phyloP scores from a whole-genome alignment of 2,113 vertebrate species.

The Acanthochromis polyacanthus region DNA sequence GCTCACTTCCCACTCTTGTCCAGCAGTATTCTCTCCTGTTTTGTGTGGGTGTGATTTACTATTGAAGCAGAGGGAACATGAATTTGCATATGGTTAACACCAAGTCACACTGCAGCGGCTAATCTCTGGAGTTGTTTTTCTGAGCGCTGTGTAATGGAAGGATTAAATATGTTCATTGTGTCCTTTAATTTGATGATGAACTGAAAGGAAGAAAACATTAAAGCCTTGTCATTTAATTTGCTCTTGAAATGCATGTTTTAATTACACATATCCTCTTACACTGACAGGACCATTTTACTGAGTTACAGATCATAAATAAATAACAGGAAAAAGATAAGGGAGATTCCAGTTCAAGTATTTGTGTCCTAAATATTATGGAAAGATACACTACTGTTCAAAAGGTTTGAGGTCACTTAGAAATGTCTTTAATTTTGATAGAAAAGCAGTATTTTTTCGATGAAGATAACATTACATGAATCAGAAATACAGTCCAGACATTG shows the following conservation, averaged over 20 bases:
- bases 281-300: too few species aligned
- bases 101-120: slow-evolving; percentile 19
- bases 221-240: not conserved
- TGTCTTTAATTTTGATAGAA: too few species aligned
- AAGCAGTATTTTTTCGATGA: too few species aligned
- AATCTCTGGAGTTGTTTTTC: slow-evolving; percentile 33
- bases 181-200: slow-evolving; percentile 6
- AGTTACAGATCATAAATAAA: too few species aligned
- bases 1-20: slow-evolving; percentile 51
- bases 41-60: slow-evolving; percentile 55
- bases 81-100: slow-evolving; percentile 55
- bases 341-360: too few species aligned
- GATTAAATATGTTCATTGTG: slow-evolving; percentile 12
- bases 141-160: slow-evolving; percentile 1
- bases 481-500: too few species aligned
- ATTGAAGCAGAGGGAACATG: slow-evolving; percentile 40
- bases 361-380: too few species aligned
- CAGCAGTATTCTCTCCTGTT: slow-evolving; percentile 28
- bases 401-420: too few species aligned
- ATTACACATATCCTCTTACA: too few species aligned
- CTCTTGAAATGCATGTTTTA: not conserved
- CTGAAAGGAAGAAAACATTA: not conserved
- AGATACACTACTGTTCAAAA: too few species aligned
- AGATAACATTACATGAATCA: too few species aligned
- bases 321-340: too few species aligned